phyloP scores from a whole-genome alignment of 2,888 invertebrate species.

The Tupiocoris notatus region DNA sequence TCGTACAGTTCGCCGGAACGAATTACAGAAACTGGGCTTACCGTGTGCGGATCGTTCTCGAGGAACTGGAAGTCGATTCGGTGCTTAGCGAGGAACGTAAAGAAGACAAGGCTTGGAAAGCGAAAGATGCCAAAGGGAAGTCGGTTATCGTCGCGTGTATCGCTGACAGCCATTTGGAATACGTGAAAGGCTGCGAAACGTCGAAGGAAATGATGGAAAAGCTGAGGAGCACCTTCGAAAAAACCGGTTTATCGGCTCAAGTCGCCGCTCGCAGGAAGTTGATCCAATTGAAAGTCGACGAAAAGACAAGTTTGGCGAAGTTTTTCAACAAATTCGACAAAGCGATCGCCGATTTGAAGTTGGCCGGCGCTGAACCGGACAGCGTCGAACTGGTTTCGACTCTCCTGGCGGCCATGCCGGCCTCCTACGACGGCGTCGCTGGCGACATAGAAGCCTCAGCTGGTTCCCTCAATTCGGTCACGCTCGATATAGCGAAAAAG shows the following conservation, averaged over 20 bases:
- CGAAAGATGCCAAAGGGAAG: neutral
- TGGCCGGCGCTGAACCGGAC: neutral
- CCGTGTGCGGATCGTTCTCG: neutral
- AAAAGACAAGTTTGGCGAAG: neutral
- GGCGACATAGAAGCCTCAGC: neutral
- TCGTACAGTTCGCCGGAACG: neutral
- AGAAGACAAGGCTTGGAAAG: neutral
- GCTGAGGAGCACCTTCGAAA: neutral
- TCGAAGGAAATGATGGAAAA: neutral
- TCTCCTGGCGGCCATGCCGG: neutral
- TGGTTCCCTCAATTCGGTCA: neutral
- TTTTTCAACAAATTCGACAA: neutral
- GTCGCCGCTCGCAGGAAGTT: neutral
- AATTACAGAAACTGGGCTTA: neutral
- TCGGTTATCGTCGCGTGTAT: neutral
- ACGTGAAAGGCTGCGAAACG: neutral
- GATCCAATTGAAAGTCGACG: neutral
- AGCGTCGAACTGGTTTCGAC: neutral
- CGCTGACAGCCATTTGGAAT: neutral
- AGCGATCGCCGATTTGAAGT: neutral
- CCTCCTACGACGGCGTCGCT: neutral
- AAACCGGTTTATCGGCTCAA: neutral
- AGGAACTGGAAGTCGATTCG: neutral
- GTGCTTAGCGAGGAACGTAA: neutral
- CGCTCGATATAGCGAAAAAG: neutral